phyloP scores from a whole-genome alignment of 2,888 invertebrate species.

The Rhopalosiphum nymphaeae region DNA sequence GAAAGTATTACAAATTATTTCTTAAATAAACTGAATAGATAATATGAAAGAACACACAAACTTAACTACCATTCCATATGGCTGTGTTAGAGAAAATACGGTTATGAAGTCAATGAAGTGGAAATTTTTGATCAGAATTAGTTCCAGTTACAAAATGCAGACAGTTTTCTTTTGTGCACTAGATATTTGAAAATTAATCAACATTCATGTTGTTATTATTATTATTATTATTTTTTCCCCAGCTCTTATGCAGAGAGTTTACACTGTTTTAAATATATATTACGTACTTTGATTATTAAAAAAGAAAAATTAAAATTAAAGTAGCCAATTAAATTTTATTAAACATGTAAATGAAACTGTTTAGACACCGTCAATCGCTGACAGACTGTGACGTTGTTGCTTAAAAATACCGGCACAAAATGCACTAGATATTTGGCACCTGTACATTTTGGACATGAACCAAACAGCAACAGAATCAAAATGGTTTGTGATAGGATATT shows the following conservation, averaged over 20 bases:
- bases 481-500: conserved; percentile 55
- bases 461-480: conserved; percentile 55
- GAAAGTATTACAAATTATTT: conserved; percentile 23
- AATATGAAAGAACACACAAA: conserved; percentile 38
- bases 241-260: conserved; percentile 13
- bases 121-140: conserved; percentile 53
- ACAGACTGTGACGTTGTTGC: conserved; percentile 60
- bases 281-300: neutral
- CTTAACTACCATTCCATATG: conserved; percentile 58
- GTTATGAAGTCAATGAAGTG: conserved; percentile 61
- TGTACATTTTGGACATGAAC: conserved; percentile 35
- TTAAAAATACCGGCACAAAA: conserved; percentile 64
- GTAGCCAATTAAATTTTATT: conserved; percentile 28
- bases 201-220: conserved; percentile 6
- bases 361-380: conserved; percentile 48
- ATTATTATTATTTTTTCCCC: neutral
- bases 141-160: conserved; percentile 62
- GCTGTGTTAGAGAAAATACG: conserved; percentile 40
- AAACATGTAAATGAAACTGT: conserved; percentile 50
- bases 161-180: conserved; percentile 51
- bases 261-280: neutral
- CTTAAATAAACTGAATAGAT: conserved; percentile 15
- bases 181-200: conserved; percentile 16
- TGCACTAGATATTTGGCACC: conserved; percentile 61
- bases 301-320: conserved; percentile 17